These are phyloP conservation scores for Ceramica pisi DNA, from an alignment of 2,888 invertebrate species.

Conservation along the genomic window DNA sequence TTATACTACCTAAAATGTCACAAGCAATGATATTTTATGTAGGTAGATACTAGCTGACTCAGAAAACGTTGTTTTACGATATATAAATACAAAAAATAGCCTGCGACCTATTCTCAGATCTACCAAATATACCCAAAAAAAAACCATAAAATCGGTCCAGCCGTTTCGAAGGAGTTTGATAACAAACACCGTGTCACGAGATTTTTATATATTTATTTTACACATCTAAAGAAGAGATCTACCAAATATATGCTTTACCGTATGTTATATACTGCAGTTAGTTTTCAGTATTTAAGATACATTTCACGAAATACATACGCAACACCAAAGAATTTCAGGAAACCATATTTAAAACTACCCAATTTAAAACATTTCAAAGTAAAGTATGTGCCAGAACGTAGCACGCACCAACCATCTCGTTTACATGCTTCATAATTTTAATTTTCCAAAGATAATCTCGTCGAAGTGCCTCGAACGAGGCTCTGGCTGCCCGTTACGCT, in stretches of 20 bases:
- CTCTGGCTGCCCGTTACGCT: constrained; percentile 73
- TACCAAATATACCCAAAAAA: too few relatives aligned
- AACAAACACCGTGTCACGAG: too few relatives aligned
- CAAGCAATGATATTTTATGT: too few relatives aligned
- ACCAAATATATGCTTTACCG: too few relatives aligned
- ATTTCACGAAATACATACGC: neutral
- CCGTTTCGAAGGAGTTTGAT: too few relatives aligned
- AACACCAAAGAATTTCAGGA: constrained; percentile 23
- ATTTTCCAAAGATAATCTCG: constrained; percentile 65
- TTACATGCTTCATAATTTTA: constrained; percentile 61
- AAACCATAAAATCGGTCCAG: too few relatives aligned
- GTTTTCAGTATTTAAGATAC: neutral
- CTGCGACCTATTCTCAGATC: too few relatives aligned
- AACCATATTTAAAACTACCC: constrained; percentile 4
- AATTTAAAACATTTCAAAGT: constrained; percentile 30
- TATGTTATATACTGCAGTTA: neutral
- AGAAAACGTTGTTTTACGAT: too few relatives aligned
- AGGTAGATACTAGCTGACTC: too few relatives aligned
- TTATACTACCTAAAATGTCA: neutral
- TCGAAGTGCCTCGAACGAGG: constrained; percentile 46
- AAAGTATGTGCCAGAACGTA: constrained; percentile 46
- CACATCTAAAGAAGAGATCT: too few relatives aligned
- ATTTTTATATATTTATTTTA: too few relatives aligned
- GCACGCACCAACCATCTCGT: constrained; percentile 36
- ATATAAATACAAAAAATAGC: too few relatives aligned